Conservation (phyloP, 2,113 vertebrate genomes). For the Regulus satrapa region DNA sequence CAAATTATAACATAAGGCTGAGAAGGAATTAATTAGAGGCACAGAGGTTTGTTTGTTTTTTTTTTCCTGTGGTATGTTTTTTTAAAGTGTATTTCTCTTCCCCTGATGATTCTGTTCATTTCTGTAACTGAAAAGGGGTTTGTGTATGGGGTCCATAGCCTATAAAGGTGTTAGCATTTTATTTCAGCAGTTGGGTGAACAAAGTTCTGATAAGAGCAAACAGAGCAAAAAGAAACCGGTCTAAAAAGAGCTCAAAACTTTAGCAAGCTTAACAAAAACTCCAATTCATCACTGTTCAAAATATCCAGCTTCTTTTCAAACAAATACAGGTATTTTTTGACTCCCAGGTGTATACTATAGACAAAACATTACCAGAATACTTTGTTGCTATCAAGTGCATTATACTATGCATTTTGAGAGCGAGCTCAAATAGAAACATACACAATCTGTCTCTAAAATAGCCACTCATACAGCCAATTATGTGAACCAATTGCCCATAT, state of each 20-base stretch:
- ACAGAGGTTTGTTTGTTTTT: fast-evolving
- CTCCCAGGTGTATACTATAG: not conserved
- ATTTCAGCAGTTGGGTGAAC: not conserved
- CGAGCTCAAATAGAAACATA: not conserved
- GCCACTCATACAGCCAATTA: not conserved
- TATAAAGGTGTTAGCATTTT: not conserved
- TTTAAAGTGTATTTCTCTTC: not conserved
- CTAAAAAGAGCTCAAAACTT: not conserved
- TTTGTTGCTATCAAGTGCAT: not conserved
- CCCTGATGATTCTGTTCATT: not conserved
- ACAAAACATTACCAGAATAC: not conserved
- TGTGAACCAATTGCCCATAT: not conserved
- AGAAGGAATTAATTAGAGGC: not conserved
- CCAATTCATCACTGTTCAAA: not conserved
- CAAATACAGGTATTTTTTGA: not conserved
- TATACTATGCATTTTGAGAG: not conserved
- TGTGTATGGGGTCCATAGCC: not conserved
- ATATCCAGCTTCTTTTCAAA: not conserved
- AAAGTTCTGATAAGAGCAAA: not conserved
- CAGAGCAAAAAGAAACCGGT: not conserved
- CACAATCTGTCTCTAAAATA: not conserved
- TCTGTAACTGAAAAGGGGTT: not conserved
- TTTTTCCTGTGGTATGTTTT: not conserved
- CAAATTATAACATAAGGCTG: not conserved
- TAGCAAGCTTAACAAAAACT: not conserved